Evolutionary conservation across 2,888 invertebrate genomes (phyloP), one percentile per base, ranked within the genome.

Genomic region (Cheilosia urbana): DNA sequence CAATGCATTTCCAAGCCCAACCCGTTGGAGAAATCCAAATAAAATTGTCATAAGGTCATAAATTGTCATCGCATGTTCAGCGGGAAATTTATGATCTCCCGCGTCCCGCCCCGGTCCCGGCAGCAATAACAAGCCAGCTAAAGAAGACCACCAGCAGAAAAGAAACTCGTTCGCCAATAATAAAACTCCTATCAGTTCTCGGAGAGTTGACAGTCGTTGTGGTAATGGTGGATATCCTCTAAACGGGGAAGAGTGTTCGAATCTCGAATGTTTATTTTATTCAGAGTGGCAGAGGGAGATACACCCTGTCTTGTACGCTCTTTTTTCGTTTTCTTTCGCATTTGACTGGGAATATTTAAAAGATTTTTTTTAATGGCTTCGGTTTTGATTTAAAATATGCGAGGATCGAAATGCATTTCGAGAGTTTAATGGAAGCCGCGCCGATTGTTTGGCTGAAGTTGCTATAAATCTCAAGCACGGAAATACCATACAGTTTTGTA

Each of bases 371-470:
- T 80, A 84, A 84, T 84, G 75, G 75, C 49, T 62, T 79, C 60
- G 69, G 79, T 76, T 84, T 84, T 79, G 73, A 73, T 75, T 83
- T 69, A 69, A 84, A 79, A 69, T 84, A 72, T 66, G 58, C 55
- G 49, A 62, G 37, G 30, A 63, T 69, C 42, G 13, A 47, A 58
- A 73, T 63, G 63, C 55, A 80, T 80, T 79, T 80, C 27, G 49
- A 84, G 84, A 79, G 75, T 79, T 84, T 84, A 84, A 84, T 84
- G 84, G 84, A 84, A 84, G 71, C 47, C 79, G 79, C 80, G 79
- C 53, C 80, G 65, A 42, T 21, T 37, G 42, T 37, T 21, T 72
- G 55, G 30, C 15, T 66, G 49, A 19, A 19, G 11, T 24, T 27
- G 27, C 27, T 9, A 15, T 51, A n/a, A n/a, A 19, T 30, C n/a